Percentiles rank a stretch among this genome's conserved stretches.
Evolutionary conservation across 30 jellyfish, hydroid and myxozoan genomes (phyloP).

Genomic region (Turritopsis dohrnii): DNA sequence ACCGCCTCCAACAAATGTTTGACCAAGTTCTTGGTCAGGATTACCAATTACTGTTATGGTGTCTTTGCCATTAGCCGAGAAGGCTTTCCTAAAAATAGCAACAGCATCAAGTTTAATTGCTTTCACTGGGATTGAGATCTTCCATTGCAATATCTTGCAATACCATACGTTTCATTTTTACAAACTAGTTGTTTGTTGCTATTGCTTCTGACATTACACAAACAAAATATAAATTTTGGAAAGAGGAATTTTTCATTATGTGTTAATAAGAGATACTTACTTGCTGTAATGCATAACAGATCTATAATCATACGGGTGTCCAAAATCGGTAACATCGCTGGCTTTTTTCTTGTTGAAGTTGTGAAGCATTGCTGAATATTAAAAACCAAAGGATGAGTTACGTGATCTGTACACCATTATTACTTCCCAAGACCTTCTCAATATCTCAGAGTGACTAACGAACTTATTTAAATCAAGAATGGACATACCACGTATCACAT

Average conservation of each 20-base stretch:
- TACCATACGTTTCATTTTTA: neutral
- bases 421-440: neutral
- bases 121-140: neutral
- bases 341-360: neutral
- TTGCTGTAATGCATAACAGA: neutral
- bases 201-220: too few species aligned
- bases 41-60: neutral
- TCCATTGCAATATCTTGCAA: neutral
- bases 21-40: neutral
- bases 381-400: neutral
- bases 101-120: neutral
- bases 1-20: neutral
- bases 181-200: neutral
- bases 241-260: neutral
- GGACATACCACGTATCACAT: constrained; percentile 23
- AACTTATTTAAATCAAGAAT: too few species aligned
- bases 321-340: neutral
- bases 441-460: neutral
- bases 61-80: neutral
- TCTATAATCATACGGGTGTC: neutral
- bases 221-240: neutral
- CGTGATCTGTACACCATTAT: too few species aligned
- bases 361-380: neutral
- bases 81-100: neutral
- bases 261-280: neutral